Percentiles rank a stretch among this genome's conserved stretches.
These are phyloP conservation scores for Gallirallus australis DNA, from an alignment of 2,797 vertebrate species.

Conservation along the genomic window DNA sequence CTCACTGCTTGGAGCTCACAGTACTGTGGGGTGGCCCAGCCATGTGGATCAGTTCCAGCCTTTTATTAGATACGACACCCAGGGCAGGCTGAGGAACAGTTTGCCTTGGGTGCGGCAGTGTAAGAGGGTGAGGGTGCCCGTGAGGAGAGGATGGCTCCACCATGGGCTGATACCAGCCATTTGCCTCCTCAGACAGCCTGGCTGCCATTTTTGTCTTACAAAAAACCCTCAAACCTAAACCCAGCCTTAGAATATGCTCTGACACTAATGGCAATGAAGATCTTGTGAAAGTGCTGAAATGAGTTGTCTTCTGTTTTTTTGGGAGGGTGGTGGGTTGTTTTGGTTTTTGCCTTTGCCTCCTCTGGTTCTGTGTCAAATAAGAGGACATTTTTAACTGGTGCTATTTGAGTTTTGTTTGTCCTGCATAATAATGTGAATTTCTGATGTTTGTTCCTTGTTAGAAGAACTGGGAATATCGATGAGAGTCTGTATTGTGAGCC, in stretches of 20 bases:
- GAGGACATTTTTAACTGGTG: neutral
- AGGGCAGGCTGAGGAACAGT: neutral
- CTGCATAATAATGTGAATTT: constrained; percentile 7
- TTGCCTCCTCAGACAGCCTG: neutral
- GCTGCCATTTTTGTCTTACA: neutral
- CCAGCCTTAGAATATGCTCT: neutral
- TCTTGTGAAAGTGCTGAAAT: neutral
- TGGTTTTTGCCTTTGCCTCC: neutral
- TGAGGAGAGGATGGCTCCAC: neutral
- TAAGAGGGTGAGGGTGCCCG: fast-evolving
- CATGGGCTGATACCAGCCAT: fast-evolving
- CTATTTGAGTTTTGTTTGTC: constrained; percentile 23
- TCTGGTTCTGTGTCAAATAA: neutral
- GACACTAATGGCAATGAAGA: neutral
- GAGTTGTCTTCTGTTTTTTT: neutral
- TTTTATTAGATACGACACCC: fast-evolving
- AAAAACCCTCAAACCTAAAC: neutral
- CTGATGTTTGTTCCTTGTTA: neutral
- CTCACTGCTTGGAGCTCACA: neutral
- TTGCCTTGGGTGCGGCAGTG: neutral
- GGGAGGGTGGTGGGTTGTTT: fast-evolving
- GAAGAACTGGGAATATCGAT: neutral
- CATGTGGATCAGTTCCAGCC: fast-evolving
- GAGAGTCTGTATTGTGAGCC: constrained; percentile 22
- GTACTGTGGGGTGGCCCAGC: fast-evolving